Evolutionary conservation across 2,797 vertebrate genomes (phyloP).

Genomic region (Orientallactaga sibirica): DNA sequence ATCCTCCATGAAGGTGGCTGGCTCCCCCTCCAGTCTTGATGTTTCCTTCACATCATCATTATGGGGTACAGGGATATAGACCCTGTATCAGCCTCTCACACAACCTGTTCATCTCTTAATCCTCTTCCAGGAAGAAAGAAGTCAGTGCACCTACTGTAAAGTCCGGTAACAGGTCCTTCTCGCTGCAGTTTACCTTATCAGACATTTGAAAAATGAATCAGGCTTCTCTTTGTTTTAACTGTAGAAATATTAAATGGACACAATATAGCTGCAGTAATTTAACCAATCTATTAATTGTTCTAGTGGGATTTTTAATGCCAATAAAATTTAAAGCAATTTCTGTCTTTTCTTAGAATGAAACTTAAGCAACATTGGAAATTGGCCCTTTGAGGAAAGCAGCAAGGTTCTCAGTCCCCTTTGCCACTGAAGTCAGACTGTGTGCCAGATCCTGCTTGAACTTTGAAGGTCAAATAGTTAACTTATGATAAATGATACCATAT

Average conservation of each 20-base stretch:
- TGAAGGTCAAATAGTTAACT: constrained; percentile 82
- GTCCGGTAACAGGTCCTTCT: not conserved
- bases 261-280: not conserved
- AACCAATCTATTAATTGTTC: constrained; percentile 34
- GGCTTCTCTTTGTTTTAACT: not conserved
- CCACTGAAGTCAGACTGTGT: constrained; percentile 33
- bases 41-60: not conserved
- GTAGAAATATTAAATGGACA: constrained; percentile 14
- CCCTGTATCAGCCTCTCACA: not conserved
- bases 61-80: not conserved
- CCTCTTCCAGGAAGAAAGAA: not conserved
- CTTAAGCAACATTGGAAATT: constrained; percentile 61
- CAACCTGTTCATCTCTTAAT: not conserved
- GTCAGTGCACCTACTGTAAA: not conserved
- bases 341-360: constrained; percentile 70
- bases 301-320: constrained; percentile 56
- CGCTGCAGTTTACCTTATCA: not conserved
- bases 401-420: constrained; percentile 36
- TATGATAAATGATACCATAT: constrained; percentile 78
- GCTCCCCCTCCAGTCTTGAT: not conserved
- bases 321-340: constrained; percentile 64
- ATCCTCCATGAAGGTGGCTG: not conserved
- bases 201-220: constrained; percentile 36
- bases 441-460: constrained; percentile 69
- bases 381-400: constrained; percentile 44